A percentile compares a stretch with the other conserved stretches of the same genome.
Conservation (phyloP, 2,888 invertebrate species). For the Chaetoderma sp. region DNA sequence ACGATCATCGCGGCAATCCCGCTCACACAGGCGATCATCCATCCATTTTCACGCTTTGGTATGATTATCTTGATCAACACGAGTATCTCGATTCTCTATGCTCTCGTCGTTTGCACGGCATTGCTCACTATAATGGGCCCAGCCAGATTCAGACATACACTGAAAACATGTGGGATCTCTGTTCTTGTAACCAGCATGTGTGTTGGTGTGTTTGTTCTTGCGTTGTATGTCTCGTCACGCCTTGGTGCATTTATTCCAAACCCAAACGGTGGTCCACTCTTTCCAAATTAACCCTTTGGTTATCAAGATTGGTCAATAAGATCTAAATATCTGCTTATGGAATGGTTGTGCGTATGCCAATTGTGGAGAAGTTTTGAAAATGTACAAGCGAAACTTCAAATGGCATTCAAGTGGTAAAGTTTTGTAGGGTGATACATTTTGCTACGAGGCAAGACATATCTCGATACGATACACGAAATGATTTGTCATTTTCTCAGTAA, state of each 20-base stretch:
- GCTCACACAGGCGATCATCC: constrained; percentile 60
- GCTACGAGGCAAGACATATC: too few species aligned
- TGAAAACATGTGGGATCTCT: constrained; percentile 44
- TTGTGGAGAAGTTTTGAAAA: too few species aligned
- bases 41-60: constrained; percentile 64
- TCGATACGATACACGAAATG: too few species aligned
- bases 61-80: constrained; percentile 65
- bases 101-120: constrained; percentile 58
- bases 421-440: too few species aligned
- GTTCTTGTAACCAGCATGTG: constrained; percentile 37
- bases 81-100: constrained; percentile 57
- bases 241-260: constrained; percentile 53
- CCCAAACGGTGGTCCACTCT: constrained; percentile 33
- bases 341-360: too few species aligned
- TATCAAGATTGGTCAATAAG: too few species aligned
- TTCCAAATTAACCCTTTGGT: background rate
- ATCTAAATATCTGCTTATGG: too few species aligned
- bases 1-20: constrained; percentile 64
- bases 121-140: constrained; percentile 56
- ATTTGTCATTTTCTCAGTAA: too few species aligned
- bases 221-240: constrained; percentile 43
- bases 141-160: constrained; percentile 44
- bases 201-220: constrained; percentile 42
- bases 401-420: too few species aligned
- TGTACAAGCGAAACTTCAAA: too few species aligned